These are phyloP conservation scores for Ostrea denselamellosa DNA, from an alignment of 1,140 invertebrate genomes.

Conservation along the genomic window DNA sequence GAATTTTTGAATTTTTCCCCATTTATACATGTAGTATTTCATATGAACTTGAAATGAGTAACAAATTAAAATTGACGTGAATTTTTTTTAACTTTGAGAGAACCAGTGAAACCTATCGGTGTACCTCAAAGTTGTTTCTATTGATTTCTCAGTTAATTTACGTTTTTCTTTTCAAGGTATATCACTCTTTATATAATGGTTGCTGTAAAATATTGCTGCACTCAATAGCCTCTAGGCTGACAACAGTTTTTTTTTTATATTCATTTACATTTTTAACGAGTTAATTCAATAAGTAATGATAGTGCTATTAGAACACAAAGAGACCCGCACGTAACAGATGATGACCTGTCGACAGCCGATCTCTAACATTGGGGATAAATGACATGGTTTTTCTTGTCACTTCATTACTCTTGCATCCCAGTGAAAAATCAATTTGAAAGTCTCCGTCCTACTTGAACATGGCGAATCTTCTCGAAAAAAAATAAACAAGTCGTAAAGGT, in stretches of 20 bases:
- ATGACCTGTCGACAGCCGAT: not conserved
- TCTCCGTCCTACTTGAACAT: not conserved
- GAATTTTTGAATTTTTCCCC: too few species aligned
- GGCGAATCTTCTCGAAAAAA: not conserved
- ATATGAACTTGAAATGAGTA: too few species aligned
- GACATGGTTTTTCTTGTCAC: constrained; percentile 12
- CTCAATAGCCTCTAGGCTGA: not conserved
- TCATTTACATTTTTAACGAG: constrained; percentile 5
- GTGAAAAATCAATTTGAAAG: constrained; percentile 16
- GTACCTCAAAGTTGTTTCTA: too few species aligned
- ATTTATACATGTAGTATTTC: too few species aligned
- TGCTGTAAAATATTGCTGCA: not conserved
- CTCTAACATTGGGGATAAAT: not conserved
- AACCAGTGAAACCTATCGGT: too few species aligned
- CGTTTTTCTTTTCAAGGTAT: too few species aligned
- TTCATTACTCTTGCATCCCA: constrained; percentile 9
- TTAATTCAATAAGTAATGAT: constrained; percentile 10
- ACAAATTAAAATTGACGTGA: too few species aligned
- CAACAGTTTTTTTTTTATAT: constrained; percentile 23
- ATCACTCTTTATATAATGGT: too few species aligned
- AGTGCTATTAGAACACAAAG: constrained; percentile 10
- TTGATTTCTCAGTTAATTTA: too few species aligned
- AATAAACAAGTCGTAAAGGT: not conserved
- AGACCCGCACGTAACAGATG: constrained; percentile 20
- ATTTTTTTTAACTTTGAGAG: too few species aligned